phyloP scores from a whole-genome alignment of 1,140 invertebrate genomes.

The Diorhabda elongata region DNA sequence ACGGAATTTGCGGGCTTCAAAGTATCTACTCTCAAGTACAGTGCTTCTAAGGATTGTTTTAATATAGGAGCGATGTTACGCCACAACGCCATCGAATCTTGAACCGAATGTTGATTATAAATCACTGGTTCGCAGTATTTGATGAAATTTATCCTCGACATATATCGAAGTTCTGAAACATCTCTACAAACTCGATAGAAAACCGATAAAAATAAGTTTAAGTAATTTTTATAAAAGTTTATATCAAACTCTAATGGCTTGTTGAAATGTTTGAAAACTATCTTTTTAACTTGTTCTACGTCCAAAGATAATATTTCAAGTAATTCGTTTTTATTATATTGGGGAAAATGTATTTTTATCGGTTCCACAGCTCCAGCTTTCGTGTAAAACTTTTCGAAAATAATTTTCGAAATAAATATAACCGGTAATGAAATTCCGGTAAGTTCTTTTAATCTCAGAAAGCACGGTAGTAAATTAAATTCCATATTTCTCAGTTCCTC shows the following conservation, averaged over 20 bases:
- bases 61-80: constrained; percentile 70
- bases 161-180: constrained; percentile 72
- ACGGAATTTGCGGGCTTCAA: constrained; percentile 32
- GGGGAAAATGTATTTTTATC: constrained; percentile 71
- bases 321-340: constrained; percentile 76
- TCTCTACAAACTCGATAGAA: constrained; percentile 78
- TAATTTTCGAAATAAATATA: constrained; percentile 71
- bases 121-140: constrained; percentile 74
- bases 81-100: constrained; percentile 69
- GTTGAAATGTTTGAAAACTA: constrained; percentile 33
- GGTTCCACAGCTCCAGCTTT: constrained; percentile 66
- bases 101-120: constrained; percentile 51
- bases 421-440: constrained; percentile 68
- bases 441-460: constrained; percentile 71
- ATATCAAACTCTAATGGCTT: constrained; percentile 50
- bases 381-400: constrained; percentile 73
- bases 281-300: constrained; percentile 36
- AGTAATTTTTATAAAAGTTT: constrained; percentile 72
- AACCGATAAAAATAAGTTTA: constrained; percentile 74
- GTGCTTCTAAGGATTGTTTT: constrained; percentile 66
- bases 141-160: constrained; percentile 63
- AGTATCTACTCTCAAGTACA: constrained; percentile 66
- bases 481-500: constrained; percentile 72
- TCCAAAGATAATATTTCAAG: constrained; percentile 63
- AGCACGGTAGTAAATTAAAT: constrained; percentile 62